Evolutionary conservation across 2,888 invertebrate species (phyloP), one percentile per base, ranked within the genome.

Genomic region (Torymus auratus): DNA sequence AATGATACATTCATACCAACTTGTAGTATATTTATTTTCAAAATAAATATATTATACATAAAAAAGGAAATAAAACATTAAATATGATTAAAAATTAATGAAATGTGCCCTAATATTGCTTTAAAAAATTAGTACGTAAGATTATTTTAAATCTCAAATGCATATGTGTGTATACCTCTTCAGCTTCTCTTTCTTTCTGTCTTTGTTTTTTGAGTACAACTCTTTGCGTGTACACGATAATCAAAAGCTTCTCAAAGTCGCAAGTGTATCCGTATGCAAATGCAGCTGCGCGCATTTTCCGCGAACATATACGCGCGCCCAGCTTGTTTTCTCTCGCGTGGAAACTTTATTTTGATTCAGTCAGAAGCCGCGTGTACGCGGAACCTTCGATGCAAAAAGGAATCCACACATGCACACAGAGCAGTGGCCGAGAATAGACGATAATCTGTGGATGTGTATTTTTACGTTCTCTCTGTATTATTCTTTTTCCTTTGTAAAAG

Each of bases 1-100:
- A 80, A 77, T 41, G 60, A 82, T 80, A 79, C 64, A 79, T 79
- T 76, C 79, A 81, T 79, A 77, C 61, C 53, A 69, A 77, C 60
- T 17, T 80, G 77, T 68, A 82, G 80, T 82, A 80, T 82, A 82
- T 82, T 82, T 82, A 82, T 82, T 82, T 82, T 82, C 17, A 82
- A 80, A 82, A 82, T 82, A 82, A 82, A 82, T 82, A 82, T 82
- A 79, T 82, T 79, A 82, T 79, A 76, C 72, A 79, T 78, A 65
- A 12, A 78, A 79, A 71, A 12, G 65, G 76, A 52, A 70, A 70
- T 60, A 75, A 67, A 73, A 77, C 14, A 71, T 64, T 58, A 17
- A 53, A 28, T 60, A 15, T 70, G n/a, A 65, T 65, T 79, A 55
- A 70, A 71, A n/a, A 55, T 14, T 60, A 28, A 53, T 20, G 70